A percentile compares a stretch with the other conserved stretches of the same genome.
phyloP scores from a whole-genome alignment of 2,888 invertebrate genomes.

The Volucella inanis region DNA sequence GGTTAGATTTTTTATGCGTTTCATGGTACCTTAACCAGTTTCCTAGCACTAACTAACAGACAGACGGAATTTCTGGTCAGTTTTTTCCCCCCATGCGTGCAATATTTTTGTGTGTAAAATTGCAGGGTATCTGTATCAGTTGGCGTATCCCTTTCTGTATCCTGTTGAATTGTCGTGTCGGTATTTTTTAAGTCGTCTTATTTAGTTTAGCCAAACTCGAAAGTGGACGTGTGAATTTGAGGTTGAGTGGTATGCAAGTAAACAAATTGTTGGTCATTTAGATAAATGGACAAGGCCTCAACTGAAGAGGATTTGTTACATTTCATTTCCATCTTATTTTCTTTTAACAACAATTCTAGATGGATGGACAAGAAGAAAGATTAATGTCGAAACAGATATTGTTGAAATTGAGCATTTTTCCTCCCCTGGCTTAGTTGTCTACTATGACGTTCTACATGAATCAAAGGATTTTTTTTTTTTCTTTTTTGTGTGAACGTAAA shows the following conservation, averaged over 20 bases:
- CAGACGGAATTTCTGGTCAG: slow-evolving; percentile 26
- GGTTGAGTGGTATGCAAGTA: slow-evolving; percentile 64
- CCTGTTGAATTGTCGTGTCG: slow-evolving; percentile 31
- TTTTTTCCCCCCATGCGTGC: slow-evolving; percentile 9
- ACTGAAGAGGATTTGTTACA: slow-evolving; percentile 59
- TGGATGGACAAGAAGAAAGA: slow-evolving; percentile 54
- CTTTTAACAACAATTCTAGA: slow-evolving; percentile 48
- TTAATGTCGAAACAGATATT: slow-evolving; percentile 48
- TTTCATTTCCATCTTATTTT: slow-evolving; percentile 51
- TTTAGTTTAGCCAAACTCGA: slow-evolving; percentile 49
- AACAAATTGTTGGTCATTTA: slow-evolving; percentile 71
- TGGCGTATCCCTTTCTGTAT: slow-evolving; percentile 1
- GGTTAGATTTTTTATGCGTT: slow-evolving; percentile 53
- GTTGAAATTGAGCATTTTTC: background rate
- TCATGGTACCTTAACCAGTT: slow-evolving; percentile 43
- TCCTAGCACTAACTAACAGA: slow-evolving; percentile 37
- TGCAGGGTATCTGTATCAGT: background rate
- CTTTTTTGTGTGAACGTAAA: slow-evolving; percentile 10
- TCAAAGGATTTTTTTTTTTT: slow-evolving; percentile 38
- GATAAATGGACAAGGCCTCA: slow-evolving; percentile 69
- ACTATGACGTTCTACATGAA: slow-evolving; percentile 45
- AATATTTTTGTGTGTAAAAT: background rate
- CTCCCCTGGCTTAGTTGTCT: slow-evolving; percentile 14
- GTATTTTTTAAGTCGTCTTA: slow-evolving; percentile 7
- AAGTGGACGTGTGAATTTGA: slow-evolving; percentile 69